Evolutionary conservation across 2,797 vertebrate species (phyloP).

Genomic region (Spinus olivaceus): DNA sequence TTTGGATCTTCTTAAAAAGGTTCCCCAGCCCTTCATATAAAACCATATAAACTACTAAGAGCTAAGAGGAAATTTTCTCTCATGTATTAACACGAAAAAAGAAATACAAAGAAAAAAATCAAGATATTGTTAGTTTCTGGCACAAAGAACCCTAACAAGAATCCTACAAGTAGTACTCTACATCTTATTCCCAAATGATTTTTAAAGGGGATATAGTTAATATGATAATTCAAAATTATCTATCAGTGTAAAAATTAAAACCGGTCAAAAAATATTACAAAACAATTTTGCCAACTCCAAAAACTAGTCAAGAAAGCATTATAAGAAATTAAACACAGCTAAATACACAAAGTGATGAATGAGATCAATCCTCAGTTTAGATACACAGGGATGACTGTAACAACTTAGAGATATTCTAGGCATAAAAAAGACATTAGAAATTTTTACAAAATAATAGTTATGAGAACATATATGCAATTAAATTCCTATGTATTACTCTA

Average conservation of each 20-base stretch:
- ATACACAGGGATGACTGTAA: neutral
- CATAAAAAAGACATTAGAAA: neutral
- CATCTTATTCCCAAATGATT: neutral
- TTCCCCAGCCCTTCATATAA: neutral
- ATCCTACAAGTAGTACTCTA: too few relatives aligned
- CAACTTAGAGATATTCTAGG: neutral
- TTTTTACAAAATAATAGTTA: neutral
- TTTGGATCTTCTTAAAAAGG: neutral
- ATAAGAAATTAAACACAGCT: neutral
- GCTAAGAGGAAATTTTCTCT: neutral
- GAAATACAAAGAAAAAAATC: neutral
- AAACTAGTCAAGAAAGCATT: neutral
- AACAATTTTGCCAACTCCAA: neutral
- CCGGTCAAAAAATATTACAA: neutral
- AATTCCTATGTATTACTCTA: neutral
- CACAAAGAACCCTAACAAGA: neutral
- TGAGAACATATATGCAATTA: neutral
- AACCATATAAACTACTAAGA: neutral
- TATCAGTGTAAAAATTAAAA: neutral
- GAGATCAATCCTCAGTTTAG: neutral
- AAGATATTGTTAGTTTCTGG: neutral
- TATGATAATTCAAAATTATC: neutral
- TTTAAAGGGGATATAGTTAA: neutral
- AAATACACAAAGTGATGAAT: neutral
- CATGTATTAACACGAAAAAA: neutral